These are phyloP conservation scores for Phyllotreta cruciferae DNA, from an alignment of 2,888 invertebrate genomes.

Conservation along the genomic window DNA sequence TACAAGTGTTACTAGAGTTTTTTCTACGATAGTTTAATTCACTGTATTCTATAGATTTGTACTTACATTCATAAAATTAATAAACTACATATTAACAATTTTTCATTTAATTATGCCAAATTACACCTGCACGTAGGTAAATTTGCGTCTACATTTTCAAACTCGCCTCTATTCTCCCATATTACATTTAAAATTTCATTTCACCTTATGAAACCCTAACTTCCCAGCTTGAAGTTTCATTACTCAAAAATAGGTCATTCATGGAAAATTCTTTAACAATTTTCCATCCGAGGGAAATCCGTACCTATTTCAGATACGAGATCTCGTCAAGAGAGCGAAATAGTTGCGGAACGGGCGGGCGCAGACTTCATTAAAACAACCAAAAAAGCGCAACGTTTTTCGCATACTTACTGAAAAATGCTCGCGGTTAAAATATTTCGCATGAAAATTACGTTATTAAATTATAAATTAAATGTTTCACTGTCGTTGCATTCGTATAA, in stretches of 20 bases:
- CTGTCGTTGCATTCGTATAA: too few relatives aligned
- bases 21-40: too few relatives aligned
- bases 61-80: too few relatives aligned
- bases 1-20: too few relatives aligned
- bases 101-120: too few relatives aligned
- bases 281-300: slow-evolving; percentile 14
- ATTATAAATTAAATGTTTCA: too few relatives aligned
- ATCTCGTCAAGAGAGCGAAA: slow-evolving; percentile 15
- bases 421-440: not conserved
- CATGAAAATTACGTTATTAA: too few relatives aligned
- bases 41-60: too few relatives aligned
- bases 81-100: too few relatives aligned
- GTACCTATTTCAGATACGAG: slow-evolving; percentile 13
- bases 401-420: slow-evolving; percentile 10
- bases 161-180: not conserved
- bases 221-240: slow-evolving; percentile 29
- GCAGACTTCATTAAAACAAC: slow-evolving; percentile 19
- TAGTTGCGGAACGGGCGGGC: slow-evolving; percentile 9
- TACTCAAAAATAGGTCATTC: slow-evolving; percentile 33
- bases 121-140: too few relatives aligned
- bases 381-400: slow-evolving; percentile 5
- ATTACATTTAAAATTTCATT: slow-evolving; percentile 31
- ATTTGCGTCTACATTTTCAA: too few relatives aligned
- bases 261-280: slow-evolving; percentile 29
- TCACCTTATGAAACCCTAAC: slow-evolving; percentile 24